Evolutionary conservation across 1,140 invertebrate genomes (phyloP).

Genomic region (Micrasema longulum): DNA sequence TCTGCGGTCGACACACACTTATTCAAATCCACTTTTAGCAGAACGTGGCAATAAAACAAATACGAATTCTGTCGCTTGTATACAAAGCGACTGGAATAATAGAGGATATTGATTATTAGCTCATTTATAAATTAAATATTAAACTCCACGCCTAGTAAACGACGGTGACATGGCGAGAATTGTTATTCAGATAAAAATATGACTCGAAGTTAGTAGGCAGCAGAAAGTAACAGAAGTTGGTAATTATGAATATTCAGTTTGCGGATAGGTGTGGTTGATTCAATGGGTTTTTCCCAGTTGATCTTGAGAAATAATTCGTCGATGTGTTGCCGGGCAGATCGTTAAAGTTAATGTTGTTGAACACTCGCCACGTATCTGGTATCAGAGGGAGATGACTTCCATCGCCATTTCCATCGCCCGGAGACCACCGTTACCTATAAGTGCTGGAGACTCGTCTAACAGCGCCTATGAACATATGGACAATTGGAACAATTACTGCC

Average conservation of each 20-base stretch:
- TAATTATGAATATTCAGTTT: too few relatives aligned
- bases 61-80: background rate
- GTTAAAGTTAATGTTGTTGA: background rate
- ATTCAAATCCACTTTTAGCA: background rate
- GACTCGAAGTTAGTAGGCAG: too few relatives aligned
- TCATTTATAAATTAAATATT: too few relatives aligned
- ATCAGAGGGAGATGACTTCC: background rate
- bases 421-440: background rate
- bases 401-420: background rate
- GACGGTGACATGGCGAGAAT: too few relatives aligned
- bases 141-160: too few relatives aligned
- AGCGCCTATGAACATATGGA: background rate
- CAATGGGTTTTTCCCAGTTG: too few relatives aligned
- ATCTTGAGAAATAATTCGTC: too few relatives aligned
- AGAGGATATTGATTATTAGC: background rate
- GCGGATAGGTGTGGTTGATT: too few relatives aligned
- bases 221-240: too few relatives aligned
- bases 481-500: background rate
- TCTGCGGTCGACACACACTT: background rate
- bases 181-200: too few relatives aligned
- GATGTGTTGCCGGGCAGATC: background rate
- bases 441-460: background rate
- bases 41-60: background rate
- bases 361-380: background rate
- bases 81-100: background rate